Conservation (phyloP, 30 jellyfish, hydroid and myxozoan species). For the Morbakka virulenta region DNA sequence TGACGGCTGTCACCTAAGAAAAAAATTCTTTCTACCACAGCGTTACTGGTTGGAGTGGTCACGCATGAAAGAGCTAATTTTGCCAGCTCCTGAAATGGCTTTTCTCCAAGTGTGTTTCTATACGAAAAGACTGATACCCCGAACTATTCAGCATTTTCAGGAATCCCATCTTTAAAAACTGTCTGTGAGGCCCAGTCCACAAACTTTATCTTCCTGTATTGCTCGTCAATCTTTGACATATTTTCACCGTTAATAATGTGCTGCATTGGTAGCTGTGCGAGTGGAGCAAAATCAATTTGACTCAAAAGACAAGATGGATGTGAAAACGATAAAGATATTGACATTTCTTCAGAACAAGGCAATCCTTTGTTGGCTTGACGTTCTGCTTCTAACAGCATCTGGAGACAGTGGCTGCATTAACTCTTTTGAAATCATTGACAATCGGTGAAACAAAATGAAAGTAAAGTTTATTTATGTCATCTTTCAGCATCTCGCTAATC, state of each 20-base stretch:
- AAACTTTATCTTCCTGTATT: conserved; percentile 2
- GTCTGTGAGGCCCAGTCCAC: not conserved
- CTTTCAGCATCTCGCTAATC: too few relatives aligned
- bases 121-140: not conserved
- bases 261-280: conserved; percentile 8
- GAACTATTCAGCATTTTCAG: not conserved
- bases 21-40: not conserved
- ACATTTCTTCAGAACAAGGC: not conserved
- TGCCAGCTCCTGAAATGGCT: too few relatives aligned
- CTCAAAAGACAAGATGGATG: conserved; percentile 6
- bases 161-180: not conserved
- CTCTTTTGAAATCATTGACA: too few relatives aligned
- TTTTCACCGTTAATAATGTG: not conserved
- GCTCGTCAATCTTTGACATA: not conserved
- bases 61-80: not conserved
- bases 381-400: conserved; percentile 8
- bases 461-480: too few relatives aligned
- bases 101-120: not conserved
- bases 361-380: conserved; percentile 32
- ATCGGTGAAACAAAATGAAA: too few relatives aligned
- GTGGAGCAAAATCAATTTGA: not conserved
- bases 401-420: too few relatives aligned
- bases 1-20: not conserved
- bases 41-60: not conserved
- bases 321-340: not conserved